Conservation (phyloP, 2,113 vertebrate genomes). For the Artemisiospiza belli region DNA sequence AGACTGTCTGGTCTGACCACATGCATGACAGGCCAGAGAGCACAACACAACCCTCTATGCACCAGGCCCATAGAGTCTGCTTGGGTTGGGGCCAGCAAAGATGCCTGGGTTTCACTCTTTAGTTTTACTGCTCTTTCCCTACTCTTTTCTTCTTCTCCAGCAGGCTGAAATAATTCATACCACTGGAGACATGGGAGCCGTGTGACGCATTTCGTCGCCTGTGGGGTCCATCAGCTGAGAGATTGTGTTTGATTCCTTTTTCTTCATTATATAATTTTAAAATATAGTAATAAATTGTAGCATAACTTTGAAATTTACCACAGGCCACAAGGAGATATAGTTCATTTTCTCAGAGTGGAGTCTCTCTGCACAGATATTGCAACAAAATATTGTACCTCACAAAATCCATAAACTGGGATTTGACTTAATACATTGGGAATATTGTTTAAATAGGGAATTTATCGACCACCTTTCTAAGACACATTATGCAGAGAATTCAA, state of each 20-base stretch:
- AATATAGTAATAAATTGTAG: background rate
- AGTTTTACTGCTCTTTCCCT: background rate
- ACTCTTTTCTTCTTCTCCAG: conserved; percentile 18
- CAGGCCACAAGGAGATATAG: background rate
- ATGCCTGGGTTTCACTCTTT: background rate
- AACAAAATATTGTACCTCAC: background rate
- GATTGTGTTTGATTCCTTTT: background rate
- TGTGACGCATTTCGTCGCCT: conserved; percentile 9
- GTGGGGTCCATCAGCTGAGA: conserved; percentile 12
- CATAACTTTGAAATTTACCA: background rate
- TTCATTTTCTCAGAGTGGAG: background rate
- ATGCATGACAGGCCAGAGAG: background rate
- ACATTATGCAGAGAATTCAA: background rate
- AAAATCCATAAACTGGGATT: background rate
- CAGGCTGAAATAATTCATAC: conserved; percentile 22
- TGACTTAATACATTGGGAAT: background rate
- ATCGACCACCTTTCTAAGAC: background rate
- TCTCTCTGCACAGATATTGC: background rate
- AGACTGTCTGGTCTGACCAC: background rate
- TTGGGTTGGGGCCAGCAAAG: background rate
- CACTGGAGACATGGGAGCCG: background rate
- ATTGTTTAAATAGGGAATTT: background rate
- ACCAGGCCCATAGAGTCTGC: background rate
- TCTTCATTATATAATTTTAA: background rate
- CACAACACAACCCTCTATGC: background rate